phyloP scores from a whole-genome alignment of 2,888 invertebrate genomes.

The Drosophila borborema region DNA sequence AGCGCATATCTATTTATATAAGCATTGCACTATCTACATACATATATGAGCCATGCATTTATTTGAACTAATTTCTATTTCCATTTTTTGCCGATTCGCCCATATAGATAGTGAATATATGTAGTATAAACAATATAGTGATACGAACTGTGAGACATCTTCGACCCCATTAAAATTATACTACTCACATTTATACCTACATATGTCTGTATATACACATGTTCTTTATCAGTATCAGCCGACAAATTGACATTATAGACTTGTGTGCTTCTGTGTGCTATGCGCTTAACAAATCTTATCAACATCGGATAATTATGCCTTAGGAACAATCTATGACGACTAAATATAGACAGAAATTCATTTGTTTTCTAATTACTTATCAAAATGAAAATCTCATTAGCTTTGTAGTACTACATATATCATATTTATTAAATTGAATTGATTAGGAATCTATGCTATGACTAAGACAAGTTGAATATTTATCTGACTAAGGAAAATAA shows the following conservation, averaged over 20 bases:
- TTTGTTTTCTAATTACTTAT: not conserved
- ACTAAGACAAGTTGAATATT: not conserved
- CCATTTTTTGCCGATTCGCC: not conserved
- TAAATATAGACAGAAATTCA: not conserved
- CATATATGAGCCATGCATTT: not conserved
- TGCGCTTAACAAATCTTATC: slow-evolving; percentile 6
- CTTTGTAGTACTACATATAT: not conserved
- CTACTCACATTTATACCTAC: not conserved
- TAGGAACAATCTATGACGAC: slow-evolving; percentile 5
- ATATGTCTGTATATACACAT: not conserved
- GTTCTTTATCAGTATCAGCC: slow-evolving; percentile 8
- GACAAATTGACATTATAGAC: not conserved
- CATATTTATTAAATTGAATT: not conserved
- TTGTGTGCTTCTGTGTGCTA: not conserved
- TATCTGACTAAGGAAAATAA: not conserved
- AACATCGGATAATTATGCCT: slow-evolving; percentile 5
- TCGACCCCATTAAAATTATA: not conserved
- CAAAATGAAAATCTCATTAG: slow-evolving; percentile 1
- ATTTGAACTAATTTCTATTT: not conserved
- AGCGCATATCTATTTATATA: slow-evolving; percentile 5
- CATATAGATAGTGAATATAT: not conserved
- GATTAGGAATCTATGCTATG: not conserved
- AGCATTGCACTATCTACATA: not conserved
- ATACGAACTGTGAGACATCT: slow-evolving; percentile 4
- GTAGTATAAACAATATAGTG: not conserved